These are phyloP conservation scores for Rhinopithecus roxellana DNA, from an alignment of 2,113 vertebrate species.

Conservation along the genomic window DNA sequence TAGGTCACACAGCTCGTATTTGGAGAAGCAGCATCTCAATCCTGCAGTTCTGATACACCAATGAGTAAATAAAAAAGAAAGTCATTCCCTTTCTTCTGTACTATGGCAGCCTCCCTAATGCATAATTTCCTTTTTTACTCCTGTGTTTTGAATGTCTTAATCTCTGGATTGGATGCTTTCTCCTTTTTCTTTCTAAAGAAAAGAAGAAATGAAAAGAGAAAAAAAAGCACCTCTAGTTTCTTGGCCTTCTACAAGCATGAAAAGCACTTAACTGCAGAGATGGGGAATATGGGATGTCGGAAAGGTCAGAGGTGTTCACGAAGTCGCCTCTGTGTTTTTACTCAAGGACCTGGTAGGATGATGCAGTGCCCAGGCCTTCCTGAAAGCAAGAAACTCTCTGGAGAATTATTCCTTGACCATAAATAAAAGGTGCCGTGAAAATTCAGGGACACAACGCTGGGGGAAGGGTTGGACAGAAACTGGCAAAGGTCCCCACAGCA, in stretches of 20 bases:
- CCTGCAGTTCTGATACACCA: neutral
- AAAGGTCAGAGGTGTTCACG: neutral
- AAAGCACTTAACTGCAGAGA: neutral
- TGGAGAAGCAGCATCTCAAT: neutral
- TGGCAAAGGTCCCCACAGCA: too few relatives aligned
- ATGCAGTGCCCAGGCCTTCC: neutral
- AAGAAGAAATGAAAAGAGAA: too few relatives aligned
- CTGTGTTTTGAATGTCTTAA: neutral
- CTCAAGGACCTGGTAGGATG: accelerated
- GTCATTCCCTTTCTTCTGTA: neutral
- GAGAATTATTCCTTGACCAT: neutral
- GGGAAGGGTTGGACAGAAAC: neutral
- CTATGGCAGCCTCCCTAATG: neutral
- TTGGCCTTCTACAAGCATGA: neutral
- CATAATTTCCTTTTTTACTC: neutral
- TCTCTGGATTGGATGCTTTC: neutral
- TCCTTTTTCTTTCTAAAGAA: neutral
- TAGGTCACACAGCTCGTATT: neutral
- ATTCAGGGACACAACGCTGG: neutral
- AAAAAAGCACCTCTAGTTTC: neutral
- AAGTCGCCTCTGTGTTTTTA: neutral
- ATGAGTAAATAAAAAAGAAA: neutral
- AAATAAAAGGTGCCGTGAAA: neutral
- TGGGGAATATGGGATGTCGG: neutral
- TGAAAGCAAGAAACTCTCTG: neutral